A percentile compares a stretch with the other conserved stretches of the same genome.
Conservation (phyloP, 2,888 invertebrate species). For the Hemicrepidius hirtus region DNA sequence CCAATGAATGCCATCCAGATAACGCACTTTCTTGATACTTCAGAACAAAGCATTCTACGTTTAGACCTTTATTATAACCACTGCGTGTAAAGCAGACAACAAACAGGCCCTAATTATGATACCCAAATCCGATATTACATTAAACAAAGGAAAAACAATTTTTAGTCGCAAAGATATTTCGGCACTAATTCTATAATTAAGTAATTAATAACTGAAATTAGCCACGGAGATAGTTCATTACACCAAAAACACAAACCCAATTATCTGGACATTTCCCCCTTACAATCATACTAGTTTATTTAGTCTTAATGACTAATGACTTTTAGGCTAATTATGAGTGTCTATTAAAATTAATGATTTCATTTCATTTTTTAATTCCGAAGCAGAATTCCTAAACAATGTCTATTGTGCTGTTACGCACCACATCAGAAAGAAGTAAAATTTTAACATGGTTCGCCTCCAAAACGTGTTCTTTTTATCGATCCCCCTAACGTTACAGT, state of each 20-base stretch:
- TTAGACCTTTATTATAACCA: not conserved
- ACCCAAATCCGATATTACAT: too few relatives aligned
- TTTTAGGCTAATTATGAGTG: constrained; percentile 10
- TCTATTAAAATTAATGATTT: constrained; percentile 25
- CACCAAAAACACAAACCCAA: too few relatives aligned
- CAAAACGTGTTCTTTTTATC: constrained; percentile 7
- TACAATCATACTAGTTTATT: constrained; percentile 10
- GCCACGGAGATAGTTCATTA: too few relatives aligned
- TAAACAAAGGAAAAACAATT: too few relatives aligned
- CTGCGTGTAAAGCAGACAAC: too few relatives aligned
- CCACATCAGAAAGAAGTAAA: not conserved
- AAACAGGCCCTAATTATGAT: too few relatives aligned
- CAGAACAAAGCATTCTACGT: constrained; percentile 4
- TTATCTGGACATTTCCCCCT: constrained; percentile 7
- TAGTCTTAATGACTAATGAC: constrained; percentile 18
- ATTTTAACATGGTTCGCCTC: constrained; percentile 9
- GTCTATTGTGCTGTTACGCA: constrained; percentile 10
- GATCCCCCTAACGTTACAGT: not conserved
- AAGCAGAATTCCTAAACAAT: constrained; percentile 16
- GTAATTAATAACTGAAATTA: too few relatives aligned
- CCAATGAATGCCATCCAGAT: constrained; percentile 43
- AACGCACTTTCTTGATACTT: constrained; percentile 31
- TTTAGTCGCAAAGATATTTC: too few relatives aligned
- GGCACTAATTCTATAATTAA: too few relatives aligned
- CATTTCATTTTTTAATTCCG: constrained; percentile 3